Percentiles rank a stretch among this genome's conserved stretches.
Conservation (phyloP, 2,797 vertebrate genomes). For the Oreochromis mossambicus region DNA sequence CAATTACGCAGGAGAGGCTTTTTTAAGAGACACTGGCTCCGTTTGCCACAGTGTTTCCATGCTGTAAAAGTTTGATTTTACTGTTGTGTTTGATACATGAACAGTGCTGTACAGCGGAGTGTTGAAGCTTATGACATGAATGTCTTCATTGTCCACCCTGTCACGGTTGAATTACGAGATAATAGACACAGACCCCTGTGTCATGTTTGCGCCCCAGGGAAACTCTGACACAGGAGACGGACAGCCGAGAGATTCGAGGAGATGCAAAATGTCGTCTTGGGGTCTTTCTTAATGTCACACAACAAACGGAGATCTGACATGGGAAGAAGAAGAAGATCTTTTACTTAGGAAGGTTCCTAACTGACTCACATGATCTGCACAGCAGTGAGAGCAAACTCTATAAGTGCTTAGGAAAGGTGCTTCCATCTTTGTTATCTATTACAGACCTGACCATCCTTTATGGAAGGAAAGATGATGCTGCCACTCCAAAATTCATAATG, state of each 20-base stretch:
- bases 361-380: background rate
- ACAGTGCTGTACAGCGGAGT: background rate
- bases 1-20: slow-evolving; percentile 25
- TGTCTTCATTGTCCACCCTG: slow-evolving; percentile 20
- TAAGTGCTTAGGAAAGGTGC: background rate
- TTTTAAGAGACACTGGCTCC: slow-evolving; percentile 12
- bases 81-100: slow-evolving; percentile 30
- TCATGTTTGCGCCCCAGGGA: background rate
- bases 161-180: background rate
- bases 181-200: background rate
- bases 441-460: background rate
- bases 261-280: background rate
- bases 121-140: slow-evolving; percentile 9
- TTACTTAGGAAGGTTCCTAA: background rate
- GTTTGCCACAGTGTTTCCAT: slow-evolving; percentile 25
- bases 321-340: background rate
- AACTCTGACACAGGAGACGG: background rate
- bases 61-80: slow-evolving; percentile 33
- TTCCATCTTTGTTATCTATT: background rate
- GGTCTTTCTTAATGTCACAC: background rate
- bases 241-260: background rate
- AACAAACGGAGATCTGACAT: background rate
- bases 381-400: background rate
- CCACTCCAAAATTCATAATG: background rate
- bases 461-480: background rate